Conservation (phyloP, 53 echinoderm and acorn worm genomes). For the Stichopus horrens region DNA sequence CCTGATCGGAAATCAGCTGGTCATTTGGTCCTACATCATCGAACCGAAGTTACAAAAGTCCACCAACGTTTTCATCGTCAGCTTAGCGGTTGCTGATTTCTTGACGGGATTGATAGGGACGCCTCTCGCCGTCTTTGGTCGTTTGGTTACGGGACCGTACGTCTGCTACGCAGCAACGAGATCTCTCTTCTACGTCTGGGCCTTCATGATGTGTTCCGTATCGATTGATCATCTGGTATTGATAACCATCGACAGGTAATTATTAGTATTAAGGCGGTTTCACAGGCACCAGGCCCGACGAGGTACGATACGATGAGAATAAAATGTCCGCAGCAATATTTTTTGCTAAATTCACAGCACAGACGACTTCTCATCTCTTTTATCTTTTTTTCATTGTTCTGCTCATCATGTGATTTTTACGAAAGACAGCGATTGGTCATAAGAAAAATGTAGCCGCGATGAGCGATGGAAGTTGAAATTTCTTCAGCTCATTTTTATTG, state of each 20-base stretch:
- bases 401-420: too few species aligned
- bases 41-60: slow-evolving; percentile 30
- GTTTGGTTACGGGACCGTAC: slow-evolving; percentile 16
- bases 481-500: too few species aligned
- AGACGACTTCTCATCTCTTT: too few species aligned
- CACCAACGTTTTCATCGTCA: slow-evolving; percentile 19
- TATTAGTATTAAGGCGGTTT: too few species aligned
- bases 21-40: slow-evolving; percentile 31
- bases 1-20: slow-evolving; percentile 25
- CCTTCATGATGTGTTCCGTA: slow-evolving; percentile 31
- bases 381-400: too few species aligned
- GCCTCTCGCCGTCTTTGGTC: slow-evolving; percentile 21
- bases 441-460: too few species aligned
- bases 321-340: too few species aligned
- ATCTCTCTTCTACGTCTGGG: neutral
- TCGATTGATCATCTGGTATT: slow-evolving; percentile 33
- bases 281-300: too few species aligned
- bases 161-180: slow-evolving; percentile 42
- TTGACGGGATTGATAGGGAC: slow-evolving; percentile 25
- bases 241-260: slow-evolving; percentile 40
- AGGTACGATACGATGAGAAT: too few species aligned
- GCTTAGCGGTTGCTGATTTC: slow-evolving; percentile 39
- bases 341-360: too few species aligned
- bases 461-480: too few species aligned
- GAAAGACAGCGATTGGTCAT: too few species aligned